Base-by-base conservation (phyloP, 2,113 vertebrate species). In the Leiothrix lutea region DNA sequence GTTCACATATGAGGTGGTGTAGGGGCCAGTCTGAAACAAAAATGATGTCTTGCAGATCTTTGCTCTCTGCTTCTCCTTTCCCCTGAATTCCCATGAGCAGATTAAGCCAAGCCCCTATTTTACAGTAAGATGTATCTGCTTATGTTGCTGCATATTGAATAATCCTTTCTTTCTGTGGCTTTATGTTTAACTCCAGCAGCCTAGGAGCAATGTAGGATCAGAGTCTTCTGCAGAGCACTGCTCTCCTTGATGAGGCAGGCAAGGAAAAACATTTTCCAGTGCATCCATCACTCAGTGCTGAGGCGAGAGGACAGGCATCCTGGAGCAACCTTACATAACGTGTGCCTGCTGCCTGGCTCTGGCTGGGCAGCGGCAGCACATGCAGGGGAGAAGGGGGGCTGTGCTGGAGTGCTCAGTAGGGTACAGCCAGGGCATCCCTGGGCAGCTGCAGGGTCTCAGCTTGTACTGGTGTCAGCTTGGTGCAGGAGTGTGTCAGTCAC, bases 401-500 rank as follows among this genome's bases (percentile, higher is more conserved):
- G 67, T 13, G 2, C 24, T 51, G 60, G 69, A 70, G 51, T 42
- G 84, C 90, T 72, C 0, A 0, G 14, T 51, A 42, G 38, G 83
- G 16, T 42, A 51, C 1, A 5, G 79, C 69, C 8, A 1, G 75
- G 33, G 48, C 80, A 62, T 9, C 72, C 60, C 71, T 44, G 9
- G 80, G 93, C 77, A 58, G 83, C 93, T 70, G 26, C 67, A 56
- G 72, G 79, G 61, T 35, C 79, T 79, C 1, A 0, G 72, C 92
- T 94, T 90, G 87, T 95, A 3, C 89, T 26, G 53, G 51, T 92
- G 96, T 90, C 96, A 94, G 69, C 54, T 54, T 12, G n/a, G 47
- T 78, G 84, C 75, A 51, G 40, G 33, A 71, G 60, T 2, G 16
- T 47, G 92, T 78, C 97, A 94, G 54, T 96, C 96, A 97, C 82